These are phyloP conservation scores for Sisyra terminalis DNA, from an alignment of 2,888 invertebrate genomes.

Conservation along the genomic window DNA sequence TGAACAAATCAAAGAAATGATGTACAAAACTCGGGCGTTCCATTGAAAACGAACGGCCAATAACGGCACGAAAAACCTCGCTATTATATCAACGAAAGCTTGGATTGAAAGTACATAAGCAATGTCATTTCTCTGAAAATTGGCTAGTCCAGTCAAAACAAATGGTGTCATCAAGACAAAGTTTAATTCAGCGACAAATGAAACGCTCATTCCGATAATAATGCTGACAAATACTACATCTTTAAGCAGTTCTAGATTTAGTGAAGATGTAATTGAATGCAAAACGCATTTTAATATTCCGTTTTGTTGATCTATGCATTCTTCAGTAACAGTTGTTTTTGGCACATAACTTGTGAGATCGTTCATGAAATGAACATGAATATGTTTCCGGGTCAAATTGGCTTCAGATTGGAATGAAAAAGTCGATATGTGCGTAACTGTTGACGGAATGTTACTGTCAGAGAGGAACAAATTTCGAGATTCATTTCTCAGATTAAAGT, in stretches of 20 bases:
- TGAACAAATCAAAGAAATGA: conserved; percentile 22
- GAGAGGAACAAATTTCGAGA: no score
- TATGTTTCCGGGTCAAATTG: no score
- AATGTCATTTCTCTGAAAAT: conserved; percentile 20
- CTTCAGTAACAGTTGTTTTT: not conserved
- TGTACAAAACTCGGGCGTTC: conserved; percentile 24
- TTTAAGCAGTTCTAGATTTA: conserved; percentile 22
- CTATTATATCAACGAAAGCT: conserved; percentile 24
- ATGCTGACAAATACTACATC: conserved; percentile 20
- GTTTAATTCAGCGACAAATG: conserved; percentile 30
- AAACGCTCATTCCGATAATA: conserved; percentile 26
- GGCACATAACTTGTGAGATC: not conserved
- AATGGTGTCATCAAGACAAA: conserved; percentile 30
- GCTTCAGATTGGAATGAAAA: no score
- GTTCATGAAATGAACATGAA: no score
- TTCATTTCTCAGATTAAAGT: no score
- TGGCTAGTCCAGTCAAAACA: conserved; percentile 24
- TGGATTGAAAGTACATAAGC: conserved; percentile 25
- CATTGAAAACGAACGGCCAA: conserved; percentile 20
- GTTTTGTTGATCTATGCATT: not conserved
- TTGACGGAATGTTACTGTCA: no score
- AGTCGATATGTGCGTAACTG: no score
- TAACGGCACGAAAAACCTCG: conserved; percentile 24
- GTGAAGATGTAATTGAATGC: conserved; percentile 17
- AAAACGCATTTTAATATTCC: not conserved